Conservation (phyloP, 1,140 invertebrate species). For the Meloidogyne exigua region DNA sequence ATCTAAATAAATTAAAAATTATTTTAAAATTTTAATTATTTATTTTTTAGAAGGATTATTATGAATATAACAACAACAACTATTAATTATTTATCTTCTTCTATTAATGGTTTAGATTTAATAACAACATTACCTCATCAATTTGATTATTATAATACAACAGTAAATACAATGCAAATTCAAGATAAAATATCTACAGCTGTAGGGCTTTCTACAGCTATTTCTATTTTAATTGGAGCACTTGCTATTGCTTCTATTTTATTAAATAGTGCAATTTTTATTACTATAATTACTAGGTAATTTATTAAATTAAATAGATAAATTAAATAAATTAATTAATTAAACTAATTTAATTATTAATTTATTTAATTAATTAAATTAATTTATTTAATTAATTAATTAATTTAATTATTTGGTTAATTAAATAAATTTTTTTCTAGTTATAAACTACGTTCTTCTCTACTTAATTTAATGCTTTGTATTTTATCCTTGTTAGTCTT, state of each 20-base stretch:
- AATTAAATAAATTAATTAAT: background rate
- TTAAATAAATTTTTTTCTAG: slow-evolving; percentile 25
- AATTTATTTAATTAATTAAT: background rate
- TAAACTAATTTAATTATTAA: too few relatives aligned
- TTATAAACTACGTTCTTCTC: slow-evolving; percentile 40
- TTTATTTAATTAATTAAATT: slow-evolving; percentile 6
- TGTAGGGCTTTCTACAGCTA: background rate
- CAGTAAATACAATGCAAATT: background rate
- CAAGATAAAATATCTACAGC: background rate
- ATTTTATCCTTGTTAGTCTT: slow-evolving; percentile 7
- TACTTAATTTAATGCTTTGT: slow-evolving; percentile 43
- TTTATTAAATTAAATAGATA: background rate
- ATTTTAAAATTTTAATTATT: too few relatives aligned
- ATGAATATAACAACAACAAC: too few relatives aligned
- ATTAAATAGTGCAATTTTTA: slow-evolving; percentile 22
- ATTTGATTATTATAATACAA: slow-evolving; percentile 1
- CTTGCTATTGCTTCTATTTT: slow-evolving; percentile 30
- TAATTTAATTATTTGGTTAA: too few relatives aligned
- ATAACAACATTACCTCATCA: background rate
- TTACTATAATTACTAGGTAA: slow-evolving; percentile 30
- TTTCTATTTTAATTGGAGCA: slow-evolving; percentile 34
- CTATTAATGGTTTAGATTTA: background rate
- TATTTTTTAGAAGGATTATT: too few relatives aligned
- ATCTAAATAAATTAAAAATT: too few relatives aligned
- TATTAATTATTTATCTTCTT: too few relatives aligned